Percentiles rank a stretch among this genome's conserved stretches.
phyloP scores from a whole-genome alignment of 2,888 invertebrate species.

The Cheiracanthium punctorium region DNA sequence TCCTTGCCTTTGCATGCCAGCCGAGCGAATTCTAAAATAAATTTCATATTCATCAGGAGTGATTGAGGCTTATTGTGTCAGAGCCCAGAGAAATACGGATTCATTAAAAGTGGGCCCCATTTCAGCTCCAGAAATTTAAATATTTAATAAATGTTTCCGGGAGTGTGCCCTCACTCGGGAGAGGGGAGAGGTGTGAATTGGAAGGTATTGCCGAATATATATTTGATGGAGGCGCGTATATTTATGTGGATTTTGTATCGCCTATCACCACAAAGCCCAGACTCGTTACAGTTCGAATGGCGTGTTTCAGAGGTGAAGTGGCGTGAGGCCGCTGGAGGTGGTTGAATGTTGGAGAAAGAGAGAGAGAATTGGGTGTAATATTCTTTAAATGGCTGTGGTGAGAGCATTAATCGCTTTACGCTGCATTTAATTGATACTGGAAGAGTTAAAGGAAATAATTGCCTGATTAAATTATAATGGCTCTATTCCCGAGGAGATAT shows the following conservation, averaged over 20 bases:
- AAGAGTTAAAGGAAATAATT: too few relatives aligned
- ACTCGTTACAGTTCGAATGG: slow-evolving; percentile 53
- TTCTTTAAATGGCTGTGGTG: too few relatives aligned
- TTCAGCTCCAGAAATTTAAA: slow-evolving; percentile 53
- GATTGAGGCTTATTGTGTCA: slow-evolving; percentile 65
- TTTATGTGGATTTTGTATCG: slow-evolving; percentile 61
- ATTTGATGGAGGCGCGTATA: slow-evolving; percentile 29
- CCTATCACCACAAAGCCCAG: slow-evolving; percentile 66
- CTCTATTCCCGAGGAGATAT: too few relatives aligned
- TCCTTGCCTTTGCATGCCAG: too few relatives aligned
- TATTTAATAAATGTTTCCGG: slow-evolving; percentile 57
- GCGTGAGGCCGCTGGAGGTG: slow-evolving; percentile 9
- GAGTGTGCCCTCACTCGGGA: background rate
- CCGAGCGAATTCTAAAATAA: slow-evolving; percentile 26
- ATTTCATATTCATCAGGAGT: slow-evolving; percentile 68
- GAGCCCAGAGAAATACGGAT: slow-evolving; percentile 60
- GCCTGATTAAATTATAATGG: too few relatives aligned
- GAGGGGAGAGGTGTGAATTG: slow-evolving; percentile 52
- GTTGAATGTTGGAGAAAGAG: background rate
- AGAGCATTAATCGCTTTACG: too few relatives aligned
- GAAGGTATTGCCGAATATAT: background rate
- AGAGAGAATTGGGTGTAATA: background rate
- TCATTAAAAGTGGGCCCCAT: slow-evolving; percentile 56
- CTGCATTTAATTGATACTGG: too few relatives aligned
- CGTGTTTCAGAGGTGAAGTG: background rate